Evolutionary conservation across 2,113 vertebrate species (phyloP), one percentile per base, ranked within the genome.

Genomic region (Herpetotheres cachinnans): DNA sequence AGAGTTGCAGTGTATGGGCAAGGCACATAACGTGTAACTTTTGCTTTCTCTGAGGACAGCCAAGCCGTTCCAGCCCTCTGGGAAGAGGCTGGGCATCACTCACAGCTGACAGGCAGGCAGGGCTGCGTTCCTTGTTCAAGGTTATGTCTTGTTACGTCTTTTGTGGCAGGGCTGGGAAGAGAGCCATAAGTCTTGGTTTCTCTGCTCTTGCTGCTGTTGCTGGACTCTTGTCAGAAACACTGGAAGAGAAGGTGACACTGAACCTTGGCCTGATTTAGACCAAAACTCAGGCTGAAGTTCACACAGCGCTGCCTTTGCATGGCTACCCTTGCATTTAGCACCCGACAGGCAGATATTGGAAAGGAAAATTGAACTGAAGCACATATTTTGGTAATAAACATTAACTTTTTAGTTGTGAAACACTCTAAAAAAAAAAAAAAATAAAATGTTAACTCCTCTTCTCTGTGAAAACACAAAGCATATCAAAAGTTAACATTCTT

Each of bases 11-110:
- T 1, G 6, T 5, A 3, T 0, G 9, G 30, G 24, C 5, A 16
- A 8, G 16, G 50, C 47, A 0, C 4, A 0, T 5, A 5, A 10
- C 0, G 2, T 6, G 29, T 12, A 7, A 29, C 25, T 11, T 22
- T 7, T 30, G 34, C 47, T 26, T 32, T 36, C 62, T 26, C 29
- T 20, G 66, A 38, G 63, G 36, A 1, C 2, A 47, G 13, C 78
- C 67, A n/a, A 14, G 8, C 22, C 2, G 61, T 27, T 29, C 29
- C 77, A 26, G 30, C 50, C 67, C 71, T 21, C 20, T 34, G 93
- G 83, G 95, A 34, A 47, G 54, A 19, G 58, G 8, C 1, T 30
- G n/a, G 44, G 30, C 30, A 18, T 30, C 1, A 4, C 76, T 67
- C 59, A 3, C 9, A 30, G 44, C 67, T 56, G 65, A 22, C 7